A percentile compares a stretch with the other conserved stretches of the same genome.
These are phyloP conservation scores for Cataglyphis rosenhaueri DNA, from an alignment of 2,888 invertebrate species.

Conservation along the genomic window DNA sequence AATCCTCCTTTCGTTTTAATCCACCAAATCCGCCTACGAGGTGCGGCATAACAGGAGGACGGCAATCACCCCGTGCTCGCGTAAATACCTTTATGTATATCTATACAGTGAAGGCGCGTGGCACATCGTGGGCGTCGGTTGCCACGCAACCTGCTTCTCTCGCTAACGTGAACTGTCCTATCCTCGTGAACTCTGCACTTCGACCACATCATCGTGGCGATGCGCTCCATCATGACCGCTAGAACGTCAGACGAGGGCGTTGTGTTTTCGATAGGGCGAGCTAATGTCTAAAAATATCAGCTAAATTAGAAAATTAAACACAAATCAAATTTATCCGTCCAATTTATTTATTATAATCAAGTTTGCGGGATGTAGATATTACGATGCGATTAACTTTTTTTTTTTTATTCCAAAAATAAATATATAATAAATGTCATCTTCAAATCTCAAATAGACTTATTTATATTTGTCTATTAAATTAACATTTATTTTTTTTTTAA, in stretches of 20 bases:
- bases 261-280: constrained; percentile 10
- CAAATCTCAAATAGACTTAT: not conserved
- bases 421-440: not conserved
- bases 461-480: not conserved
- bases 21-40: constrained; percentile 44
- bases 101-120: constrained; percentile 71
- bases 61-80: constrained; percentile 25
- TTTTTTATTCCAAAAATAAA: not conserved
- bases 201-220: constrained; percentile 8
- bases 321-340: not conserved
- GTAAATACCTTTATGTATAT: constrained; percentile 47
- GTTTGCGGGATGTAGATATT: not conserved
- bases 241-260: constrained; percentile 36
- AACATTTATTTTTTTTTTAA: not conserved
- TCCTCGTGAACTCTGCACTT: constrained; percentile 62
- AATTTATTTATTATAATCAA: not conserved
- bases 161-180: constrained; percentile 60
- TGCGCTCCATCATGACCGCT: constrained; percentile 54
- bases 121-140: constrained; percentile 79
- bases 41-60: constrained; percentile 30
- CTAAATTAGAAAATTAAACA: not conserved
- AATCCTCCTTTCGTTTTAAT: constrained; percentile 21
- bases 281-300: constrained; percentile 5
- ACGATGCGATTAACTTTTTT: not conserved
- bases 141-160: constrained; percentile 77